These are phyloP conservation scores for Tipula confusa DNA, from an alignment of 2,888 invertebrate species.

Conservation along the genomic window DNA sequence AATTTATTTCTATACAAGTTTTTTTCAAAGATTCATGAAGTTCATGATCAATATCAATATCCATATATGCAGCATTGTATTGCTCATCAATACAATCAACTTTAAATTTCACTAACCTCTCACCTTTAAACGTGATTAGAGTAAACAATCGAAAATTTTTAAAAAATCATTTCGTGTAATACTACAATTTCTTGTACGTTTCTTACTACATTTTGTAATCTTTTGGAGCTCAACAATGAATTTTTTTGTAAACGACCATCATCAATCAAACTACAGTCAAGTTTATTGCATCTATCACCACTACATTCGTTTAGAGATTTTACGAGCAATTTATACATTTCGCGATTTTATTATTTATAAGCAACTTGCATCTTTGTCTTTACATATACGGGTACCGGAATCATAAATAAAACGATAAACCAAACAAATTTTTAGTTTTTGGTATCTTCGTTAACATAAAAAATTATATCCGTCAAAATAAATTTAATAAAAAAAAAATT, in stretches of 20 bases:
- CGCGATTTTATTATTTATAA: neutral
- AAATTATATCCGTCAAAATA: neutral
- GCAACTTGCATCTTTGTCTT: neutral
- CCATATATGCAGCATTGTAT: neutral
- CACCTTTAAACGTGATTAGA: neutral
- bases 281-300: too few species aligned
- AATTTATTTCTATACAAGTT: neutral
- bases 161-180: too few species aligned
- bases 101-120: neutral
- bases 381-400: neutral
- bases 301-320: neutral
- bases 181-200: too few species aligned
- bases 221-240: too few species aligned
- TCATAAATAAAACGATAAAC: neutral
- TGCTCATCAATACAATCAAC: neutral
- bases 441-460: neutral
- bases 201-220: too few species aligned
- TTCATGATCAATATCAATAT: neutral
- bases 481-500: slow-evolving; percentile 12
- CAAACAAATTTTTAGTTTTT: too few species aligned
- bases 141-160: too few species aligned
- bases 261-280: neutral
- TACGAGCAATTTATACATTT: neutral
- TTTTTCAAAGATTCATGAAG: neutral
- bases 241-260: neutral